These are phyloP conservation scores for Diadema setosum DNA, from an alignment of 35 echinoderm and acorn worm species.

Conservation along the genomic window DNA sequence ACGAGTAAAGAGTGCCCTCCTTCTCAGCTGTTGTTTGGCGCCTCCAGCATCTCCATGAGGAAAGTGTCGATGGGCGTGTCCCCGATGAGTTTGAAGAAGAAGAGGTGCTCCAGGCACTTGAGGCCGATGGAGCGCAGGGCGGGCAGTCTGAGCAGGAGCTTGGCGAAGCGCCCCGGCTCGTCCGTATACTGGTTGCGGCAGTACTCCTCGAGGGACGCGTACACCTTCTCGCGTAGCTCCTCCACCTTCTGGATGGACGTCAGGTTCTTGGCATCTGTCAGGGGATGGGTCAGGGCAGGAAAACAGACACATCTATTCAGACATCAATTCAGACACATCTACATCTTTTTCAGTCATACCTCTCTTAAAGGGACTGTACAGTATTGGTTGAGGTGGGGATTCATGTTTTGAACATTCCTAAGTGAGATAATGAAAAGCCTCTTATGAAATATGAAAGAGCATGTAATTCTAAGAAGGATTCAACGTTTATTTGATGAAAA, in stretches of 20 bases:
- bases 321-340: no score
- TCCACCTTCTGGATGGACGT: slow-evolving; percentile 96
- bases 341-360: no score
- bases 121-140: slow-evolving; percentile 98
- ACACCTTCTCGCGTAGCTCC: slow-evolving; percentile 94
- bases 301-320: no score
- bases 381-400: no score
- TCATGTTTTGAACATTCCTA: no score
- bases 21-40: slow-evolving; percentile 94
- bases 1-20: background rate
- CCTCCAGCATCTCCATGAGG: slow-evolving; percentile 99
- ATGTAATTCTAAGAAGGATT: no score
- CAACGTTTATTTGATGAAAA: no score
- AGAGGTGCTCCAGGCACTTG: slow-evolving; percentile 96
- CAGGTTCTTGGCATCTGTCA: slow-evolving; percentile 97
- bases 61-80: slow-evolving; percentile 99
- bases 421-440: no score
- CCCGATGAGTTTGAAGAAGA: slow-evolving; percentile 96
- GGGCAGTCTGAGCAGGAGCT: slow-evolving; percentile 78
- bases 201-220: slow-evolving; percentile 94
- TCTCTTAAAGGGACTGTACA: no score
- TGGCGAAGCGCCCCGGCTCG: slow-evolving; percentile 80
- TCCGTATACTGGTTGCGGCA: slow-evolving; percentile 82
- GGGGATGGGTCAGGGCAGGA: no score
- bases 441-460: no score